Evolutionary conservation across 2,888 invertebrate genomes (phyloP), one percentile per base, ranked within the genome.

Genomic region (Frankliniella intonsa): DNA sequence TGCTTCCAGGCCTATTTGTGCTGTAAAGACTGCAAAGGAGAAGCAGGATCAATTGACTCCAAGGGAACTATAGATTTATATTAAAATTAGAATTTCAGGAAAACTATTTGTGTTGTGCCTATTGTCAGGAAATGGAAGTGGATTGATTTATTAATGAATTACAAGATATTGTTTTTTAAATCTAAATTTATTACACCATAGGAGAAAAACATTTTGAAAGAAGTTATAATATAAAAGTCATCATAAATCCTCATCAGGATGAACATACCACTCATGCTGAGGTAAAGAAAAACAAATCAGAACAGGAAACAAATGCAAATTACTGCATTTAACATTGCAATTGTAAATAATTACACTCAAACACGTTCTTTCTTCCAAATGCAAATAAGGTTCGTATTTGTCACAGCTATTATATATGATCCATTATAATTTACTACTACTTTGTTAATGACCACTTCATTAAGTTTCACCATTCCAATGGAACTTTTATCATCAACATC

Each of bases 371-470:
- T 83, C 80, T 85, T 84, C 86, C 86, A 87, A 12, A 87, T 84
- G 83, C 87, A 87, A n/a, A 87, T 87, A 85, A 87, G 85, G 82
- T 87, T 87, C 81, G 87, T 87, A 81, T 86, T 86, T 0, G 87
- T 87, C 22, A 87, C 87, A 8, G 87, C 86, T 5, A 87, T 87
- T 51, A 87, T 83, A 83, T 86, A 85, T n/a, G 84, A 83, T 2
- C 86, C 86, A 51, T 84, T 84, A 80, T 83, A 83, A 22, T 85
- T 85, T 17, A 87, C 82, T 0, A 85, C 84, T 49, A 86, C 86
- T 84, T 86, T 87, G 82, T 87, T 86, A 2, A 87, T 85, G 12
- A 87, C 86, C 80, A 87, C 87, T 81, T 87, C 87, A n/a, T 86
- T 84, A n/a, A 85, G 86, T 80, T 86, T 86, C 76, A 85, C 86